Base-by-base conservation (phyloP, 2,888 invertebrate species). In the Mylabris sibirica region DNA sequence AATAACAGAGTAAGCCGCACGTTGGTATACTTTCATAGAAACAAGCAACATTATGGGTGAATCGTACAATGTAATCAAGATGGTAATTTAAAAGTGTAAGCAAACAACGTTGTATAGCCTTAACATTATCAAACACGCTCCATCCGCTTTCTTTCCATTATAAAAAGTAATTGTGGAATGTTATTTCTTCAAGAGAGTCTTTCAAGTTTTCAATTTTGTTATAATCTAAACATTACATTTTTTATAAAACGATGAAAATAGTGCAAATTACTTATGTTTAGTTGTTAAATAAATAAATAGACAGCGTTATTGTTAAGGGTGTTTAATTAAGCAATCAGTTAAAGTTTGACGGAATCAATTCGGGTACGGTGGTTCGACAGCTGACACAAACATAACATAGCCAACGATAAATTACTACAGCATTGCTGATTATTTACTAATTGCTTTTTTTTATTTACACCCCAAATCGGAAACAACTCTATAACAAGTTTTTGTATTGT, bases 311-410 rank as follows among this genome's bases (percentile, higher is more conserved):
- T 65, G 65, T 69, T 65, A 64, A 72, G 71, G 68, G 67, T 68
- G 74, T 74, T 74, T 74, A 76, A 76, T 76, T 76, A 75, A 75
- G 72, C 73, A 74, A 76, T 76, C 74, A 72, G 72, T 75, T 74
- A 68, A 70, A 74, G 72, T 72, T 74, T 71, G 74, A 72, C 69
- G 74, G 71, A 70, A 71, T 71, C 75, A 74, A 71, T 73, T 74
- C 69, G 71, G 69, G 64, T 67, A 66, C 69, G 73, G 67, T 67
- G 69, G 73, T 73, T 74, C 74, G 73, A 74, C 74, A 74, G 74
- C 75, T 74, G 75, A 74, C 74, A 74, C 71, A 68, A 72, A 69
- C 72, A 71, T 71, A 71, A 71, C 69, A 67, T 62, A 68, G 60
- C 68, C 65, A 57, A 69, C 70, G 66, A 70, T 72, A 70, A 70